Evolutionary conservation across 2,113 vertebrate species (phyloP).

Genomic region (Circaetus gallicus): DNA sequence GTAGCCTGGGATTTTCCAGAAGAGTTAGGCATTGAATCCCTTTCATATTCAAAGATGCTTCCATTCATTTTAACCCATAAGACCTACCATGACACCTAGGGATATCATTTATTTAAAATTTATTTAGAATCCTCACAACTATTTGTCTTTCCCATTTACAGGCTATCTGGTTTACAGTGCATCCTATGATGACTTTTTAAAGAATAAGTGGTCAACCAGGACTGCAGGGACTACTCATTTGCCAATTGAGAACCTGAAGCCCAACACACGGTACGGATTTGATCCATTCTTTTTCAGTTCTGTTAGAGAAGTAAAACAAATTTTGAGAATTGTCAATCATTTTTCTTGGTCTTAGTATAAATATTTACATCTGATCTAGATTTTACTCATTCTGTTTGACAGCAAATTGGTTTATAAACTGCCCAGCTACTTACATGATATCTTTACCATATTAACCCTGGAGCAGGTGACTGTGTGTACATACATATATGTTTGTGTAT

Average conservation of each 20-base stretch:
- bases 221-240: constrained; percentile 83
- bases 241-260: constrained; percentile 95
- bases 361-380: not conserved
- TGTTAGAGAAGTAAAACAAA: not conserved
- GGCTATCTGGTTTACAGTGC: constrained; percentile 96
- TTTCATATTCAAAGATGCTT: not conserved
- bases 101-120: not conserved
- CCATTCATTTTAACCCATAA: not conserved
- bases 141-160: constrained; percentile 32
- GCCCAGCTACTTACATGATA: not conserved
- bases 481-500: not conserved
- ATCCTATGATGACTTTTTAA: constrained; percentile 94
- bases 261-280: constrained; percentile 87
- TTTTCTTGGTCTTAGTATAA: not conserved
- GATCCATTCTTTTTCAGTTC: not conserved
- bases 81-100: not conserved
- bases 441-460: not conserved
- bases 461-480: not conserved
- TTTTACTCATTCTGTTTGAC: not conserved
- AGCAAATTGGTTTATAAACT: not conserved
- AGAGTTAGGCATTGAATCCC: not conserved
- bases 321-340: not conserved
- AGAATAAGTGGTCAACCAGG: constrained; percentile 90
- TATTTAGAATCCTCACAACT: not conserved
- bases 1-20: not conserved